A percentile compares a stretch with the other conserved stretches of the same genome.
These are phyloP conservation scores for Andrena hattorfiana DNA, from an alignment of 2,888 invertebrate species.

Conservation along the genomic window DNA sequence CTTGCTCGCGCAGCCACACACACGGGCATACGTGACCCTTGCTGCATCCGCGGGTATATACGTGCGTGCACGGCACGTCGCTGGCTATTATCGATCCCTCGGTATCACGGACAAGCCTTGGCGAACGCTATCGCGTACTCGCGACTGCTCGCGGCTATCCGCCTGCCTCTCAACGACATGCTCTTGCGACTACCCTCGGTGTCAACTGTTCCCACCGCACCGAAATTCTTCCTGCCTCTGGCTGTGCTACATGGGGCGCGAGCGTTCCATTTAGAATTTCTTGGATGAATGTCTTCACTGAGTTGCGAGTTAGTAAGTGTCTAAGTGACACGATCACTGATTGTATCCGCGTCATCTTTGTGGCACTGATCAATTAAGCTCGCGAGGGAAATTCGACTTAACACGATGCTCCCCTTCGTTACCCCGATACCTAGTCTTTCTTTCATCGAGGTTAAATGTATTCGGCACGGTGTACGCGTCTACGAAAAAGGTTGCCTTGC, in stretches of 20 bases:
- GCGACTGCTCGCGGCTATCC: slow-evolving; percentile 54
- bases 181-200: slow-evolving; percentile 3
- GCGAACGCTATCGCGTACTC: slow-evolving; percentile 72
- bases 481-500: neutral
- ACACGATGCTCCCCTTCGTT: no score
- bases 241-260: neutral
- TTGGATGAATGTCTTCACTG: no score
- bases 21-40: slow-evolving; percentile 13
- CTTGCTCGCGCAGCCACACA: neutral
- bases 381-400: no score
- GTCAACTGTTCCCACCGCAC: slow-evolving; percentile 11
- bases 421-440: no score
- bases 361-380: no score
- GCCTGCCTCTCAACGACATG: slow-evolving; percentile 26
- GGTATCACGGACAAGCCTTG: slow-evolving; percentile 70
- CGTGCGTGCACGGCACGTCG: slow-evolving; percentile 53
- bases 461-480: neutral
- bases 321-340: no score
- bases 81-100: slow-evolving; percentile 74
- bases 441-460: neutral
- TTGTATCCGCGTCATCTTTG: no score
- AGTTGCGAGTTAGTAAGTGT: no score
- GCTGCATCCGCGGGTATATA: slow-evolving; percentile 31
- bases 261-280: no score
- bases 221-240: neutral